Base-by-base conservation (phyloP, 2,888 invertebrate species). In the Bellardia bayeri region DNA sequence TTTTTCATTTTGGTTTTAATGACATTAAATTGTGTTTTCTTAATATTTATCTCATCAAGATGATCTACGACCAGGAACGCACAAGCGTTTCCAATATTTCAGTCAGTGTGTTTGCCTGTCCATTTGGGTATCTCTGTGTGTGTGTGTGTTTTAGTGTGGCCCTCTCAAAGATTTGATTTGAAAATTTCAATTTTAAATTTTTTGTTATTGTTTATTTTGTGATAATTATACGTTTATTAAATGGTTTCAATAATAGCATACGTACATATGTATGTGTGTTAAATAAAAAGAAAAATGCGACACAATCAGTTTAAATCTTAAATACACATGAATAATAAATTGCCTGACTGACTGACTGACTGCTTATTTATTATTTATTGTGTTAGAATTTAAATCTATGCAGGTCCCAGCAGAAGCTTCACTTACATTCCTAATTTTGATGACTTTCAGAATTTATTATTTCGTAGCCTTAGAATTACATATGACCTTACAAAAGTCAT, bases 31-130 rank as follows among this genome's bases (percentile, higher is more conserved):
- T 56, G 49, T 87, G 79, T 87, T 87, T 87, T 87, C 79, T 79
- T 87, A 87, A 87, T 85, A 87, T 85, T 87, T 87, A 85, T 87
- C 87, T 85, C 79, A 54, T 87, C 87, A 82, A 80, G 56, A 75
- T 85, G 87, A 82, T 78, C 78, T 86, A 78, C 71, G 78, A 64
- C 56, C 71, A 72, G 37, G 16, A 82, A 63, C 61, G 45, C 68
- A 82, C 72, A 82, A 74, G 63, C 63, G 23, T 81, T 64, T 69
- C 11, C 42, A 69, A 58, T 68, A 6, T 75, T 66, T 40, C 74
- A 66, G 82, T 66, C 64, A 81, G 64, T 61, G 71, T n/a, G 63
- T n/a, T 37, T 71, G 37, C 2, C 3, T 40, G 23, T 37, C 68
- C 33, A 13, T n/a, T 13, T 8, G 49, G 9, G 13, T 5, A 33